phyloP scores from a whole-genome alignment of 2,797 vertebrate genomes.

The Xenopus petersii region DNA sequence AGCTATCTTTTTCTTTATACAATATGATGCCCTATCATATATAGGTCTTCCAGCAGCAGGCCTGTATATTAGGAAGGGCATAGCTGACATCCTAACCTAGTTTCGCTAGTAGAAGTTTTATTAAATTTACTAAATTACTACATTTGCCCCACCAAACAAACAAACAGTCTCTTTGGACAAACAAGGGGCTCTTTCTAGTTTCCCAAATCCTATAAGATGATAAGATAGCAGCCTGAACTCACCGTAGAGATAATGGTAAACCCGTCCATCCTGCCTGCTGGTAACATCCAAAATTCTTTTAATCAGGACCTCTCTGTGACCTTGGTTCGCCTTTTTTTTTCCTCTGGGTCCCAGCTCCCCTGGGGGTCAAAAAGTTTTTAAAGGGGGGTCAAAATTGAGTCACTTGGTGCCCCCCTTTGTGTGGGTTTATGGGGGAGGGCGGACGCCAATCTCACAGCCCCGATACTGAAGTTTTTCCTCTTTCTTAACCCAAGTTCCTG shows the following conservation, averaged over 20 bases:
- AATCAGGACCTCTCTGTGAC: conserved; percentile 27
- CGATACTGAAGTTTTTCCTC: conserved; percentile 54
- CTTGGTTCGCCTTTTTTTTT: neutral
- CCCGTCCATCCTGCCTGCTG: conserved; percentile 98
- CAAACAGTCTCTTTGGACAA: too few species aligned
- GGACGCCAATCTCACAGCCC: conserved; percentile 12
- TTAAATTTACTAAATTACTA: too few species aligned
- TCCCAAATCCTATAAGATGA: neutral
- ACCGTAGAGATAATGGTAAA: conserved; percentile 91
- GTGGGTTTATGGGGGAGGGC: conserved; percentile 9
- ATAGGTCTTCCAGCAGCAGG: too few species aligned
- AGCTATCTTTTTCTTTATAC: too few species aligned
- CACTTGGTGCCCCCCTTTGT: conserved; percentile 2
- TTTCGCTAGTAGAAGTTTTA: too few species aligned
- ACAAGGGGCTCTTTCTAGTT: too few species aligned
- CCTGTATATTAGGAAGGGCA: too few species aligned
- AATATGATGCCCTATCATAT: too few species aligned
- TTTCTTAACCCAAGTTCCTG: conserved; percentile 75
- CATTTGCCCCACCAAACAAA: too few species aligned
- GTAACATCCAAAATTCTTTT: conserved; percentile 85
- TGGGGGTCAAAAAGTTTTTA: conserved; percentile 24
- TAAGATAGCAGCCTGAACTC: conserved; percentile 67
- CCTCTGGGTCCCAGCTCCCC: neutral
- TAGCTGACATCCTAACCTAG: too few species aligned
- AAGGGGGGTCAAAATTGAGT: conserved; percentile 37